Evolutionary conservation across 2,888 invertebrate species (phyloP), one percentile per base, ranked within the genome.

Genomic region (Lithosia quadra): DNA sequence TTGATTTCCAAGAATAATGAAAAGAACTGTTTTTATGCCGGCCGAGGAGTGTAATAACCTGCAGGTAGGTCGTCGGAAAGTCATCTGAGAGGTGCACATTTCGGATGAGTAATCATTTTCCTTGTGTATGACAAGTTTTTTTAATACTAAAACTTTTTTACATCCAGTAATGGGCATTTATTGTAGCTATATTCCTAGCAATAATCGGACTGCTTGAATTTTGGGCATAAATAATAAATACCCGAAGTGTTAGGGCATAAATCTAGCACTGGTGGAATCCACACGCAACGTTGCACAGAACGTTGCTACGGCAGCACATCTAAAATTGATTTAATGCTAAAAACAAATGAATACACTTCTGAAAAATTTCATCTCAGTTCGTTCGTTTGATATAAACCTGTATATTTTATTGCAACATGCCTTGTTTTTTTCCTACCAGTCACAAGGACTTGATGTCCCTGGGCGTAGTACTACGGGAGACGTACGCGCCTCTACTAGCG

Each of bases 401-500:
- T 49, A 49, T 49, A 49, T 11, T 49, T 49, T 49, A n/a, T 18
- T 18, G 49, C 34, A 1, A 36, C 10, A 36, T 10, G 10, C 49
- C 5, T 55, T 22, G 9, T 15, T 49, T 62, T 21, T 18, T 53
- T 67, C 11, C 0, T 22, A 5, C 0, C 84, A 95, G 95, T 82
- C 89, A 92, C 84, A 94, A 94, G 73, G 95, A 95, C 68, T 85
- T 95, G 71, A 89, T 95, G 85, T 97, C 98, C 77, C 95, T 99
- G 65, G 97, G 98, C 77, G 97, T 98, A 85, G 96, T 98, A 65
- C 94, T 99, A 57, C 97, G 98, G 81, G 99, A 99, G 90, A 99
- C 99, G 4, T 98, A 99, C 90, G 97, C 97, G 74, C 99, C 99
- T 1, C 94, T 99, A 78, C 96, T 98, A 73, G 98, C 99, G 9